A percentile compares a stretch with the other conserved stretches of the same genome.
Evolutionary conservation across 2,113 vertebrate species (phyloP).

Genomic region (Isurus oxyrinchus): DNA sequence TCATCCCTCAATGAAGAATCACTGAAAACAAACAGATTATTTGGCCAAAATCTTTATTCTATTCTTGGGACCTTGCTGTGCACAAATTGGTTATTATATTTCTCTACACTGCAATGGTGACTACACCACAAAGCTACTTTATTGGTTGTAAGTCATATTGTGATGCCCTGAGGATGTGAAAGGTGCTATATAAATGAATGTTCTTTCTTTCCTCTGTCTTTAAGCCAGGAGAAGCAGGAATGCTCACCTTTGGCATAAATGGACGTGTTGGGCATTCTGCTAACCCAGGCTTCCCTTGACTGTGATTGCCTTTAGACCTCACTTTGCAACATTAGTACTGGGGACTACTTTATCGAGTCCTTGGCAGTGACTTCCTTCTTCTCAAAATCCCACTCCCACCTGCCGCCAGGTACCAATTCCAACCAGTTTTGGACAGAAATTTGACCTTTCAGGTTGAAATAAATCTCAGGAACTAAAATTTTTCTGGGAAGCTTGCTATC

Average conservation of each 20-base stretch:
- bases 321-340: neutral
- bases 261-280: neutral
- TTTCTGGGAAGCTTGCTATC: neutral
- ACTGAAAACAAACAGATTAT: too few species aligned
- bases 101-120: neutral
- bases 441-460: neutral
- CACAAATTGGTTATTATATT: neutral
- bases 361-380: neutral
- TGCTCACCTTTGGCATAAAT: neutral
- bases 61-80: neutral
- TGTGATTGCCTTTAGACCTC: neutral
- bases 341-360: neutral
- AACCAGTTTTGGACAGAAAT: neutral
- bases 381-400: neutral
- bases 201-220: neutral
- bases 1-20: neutral
- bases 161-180: neutral
- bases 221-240: neutral
- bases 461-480: neutral
- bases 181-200: neutral
- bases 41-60: too few species aligned
- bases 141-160: neutral
- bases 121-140: neutral
- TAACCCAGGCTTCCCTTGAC: neutral
- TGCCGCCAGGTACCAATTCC: neutral